Base-by-base conservation (phyloP, 1,140 invertebrate species). In the Cotesia vestalis region DNA sequence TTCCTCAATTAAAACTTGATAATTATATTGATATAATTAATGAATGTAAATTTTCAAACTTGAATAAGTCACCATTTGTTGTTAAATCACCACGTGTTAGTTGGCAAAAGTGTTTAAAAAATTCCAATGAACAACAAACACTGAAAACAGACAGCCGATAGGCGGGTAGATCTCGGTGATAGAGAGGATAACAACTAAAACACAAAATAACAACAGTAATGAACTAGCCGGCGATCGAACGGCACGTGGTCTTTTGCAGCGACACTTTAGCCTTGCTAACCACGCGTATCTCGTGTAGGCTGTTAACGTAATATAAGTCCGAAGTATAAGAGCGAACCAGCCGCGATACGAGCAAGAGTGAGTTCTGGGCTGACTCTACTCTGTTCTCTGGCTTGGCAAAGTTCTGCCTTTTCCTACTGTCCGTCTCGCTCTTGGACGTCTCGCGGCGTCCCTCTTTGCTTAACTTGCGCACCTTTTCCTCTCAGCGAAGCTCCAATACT, bases 301-400 rank as follows among this genome's bases (percentile, higher is more conserved):
- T 82, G 83, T 84, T 82, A 83, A 84, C 83, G 81, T 83, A 27
- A 27, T 27, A 27, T 27, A 80, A 83, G 81, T 84, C 78, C 83
- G 81, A 86, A 78, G 27, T 27, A 27, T 27, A 27, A 27, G 71
- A 73, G 76, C 76, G 76, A 46, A 46, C 40, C 6, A 46, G 40
- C 40, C 40, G 40, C 40, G 76, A 75, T 72, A 77, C 77, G 76
- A 75, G 74, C 74, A 67, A 71, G 77, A 67, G 66, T 67, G 66
- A 67, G 66, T 67, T 67, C 70, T 80, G 77, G 69, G 71, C 57
- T 71, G 46, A 75, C 73, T 78, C 80, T 27, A 27, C 27, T 27
- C 27, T 27, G 27, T 27, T 27, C 27, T 27, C 27, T 27, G 27
- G 27, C 27, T 27, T 27, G 27, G 27, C 27, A 27, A 27, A 27